Evolutionary conservation across 2,888 invertebrate species (phyloP).

Genomic region (Schrankia costaestrigalis): DNA sequence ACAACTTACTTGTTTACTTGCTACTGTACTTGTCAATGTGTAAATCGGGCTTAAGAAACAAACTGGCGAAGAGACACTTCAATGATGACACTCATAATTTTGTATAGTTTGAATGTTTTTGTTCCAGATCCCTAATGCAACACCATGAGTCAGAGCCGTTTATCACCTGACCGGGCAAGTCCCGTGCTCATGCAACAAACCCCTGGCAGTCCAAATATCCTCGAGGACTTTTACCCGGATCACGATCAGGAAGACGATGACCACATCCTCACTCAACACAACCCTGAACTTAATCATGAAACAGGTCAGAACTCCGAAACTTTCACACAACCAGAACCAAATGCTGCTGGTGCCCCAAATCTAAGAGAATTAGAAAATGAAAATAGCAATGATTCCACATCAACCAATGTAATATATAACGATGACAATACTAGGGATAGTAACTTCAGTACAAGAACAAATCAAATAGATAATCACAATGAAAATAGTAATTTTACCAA

Average conservation of each 20-base stretch:
- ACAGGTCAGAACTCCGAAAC: slow-evolving; percentile 7
- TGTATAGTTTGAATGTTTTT: too few relatives aligned
- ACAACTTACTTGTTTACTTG: too few relatives aligned
- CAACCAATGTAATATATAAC: neutral
- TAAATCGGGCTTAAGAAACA: too few relatives aligned
- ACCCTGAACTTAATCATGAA: neutral
- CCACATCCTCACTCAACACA: neutral
- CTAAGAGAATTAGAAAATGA: neutral
- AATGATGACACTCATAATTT: too few relatives aligned
- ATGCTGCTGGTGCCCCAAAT: neutral
- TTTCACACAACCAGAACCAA: slow-evolving; percentile 1
- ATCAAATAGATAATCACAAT: neutral
- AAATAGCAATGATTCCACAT: slow-evolving; percentile 8
- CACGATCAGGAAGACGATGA: neutral
- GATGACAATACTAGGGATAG: slow-evolving; percentile 2
- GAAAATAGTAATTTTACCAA: slow-evolving; percentile 3
- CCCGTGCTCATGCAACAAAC: slow-evolving; percentile 27
- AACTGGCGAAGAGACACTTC: too few relatives aligned
- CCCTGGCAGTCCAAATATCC: slow-evolving; percentile 34
- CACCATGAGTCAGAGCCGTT: slow-evolving; percentile 17
- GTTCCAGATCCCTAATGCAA: slow-evolving; percentile 17
- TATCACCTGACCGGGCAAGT: slow-evolving; percentile 19
- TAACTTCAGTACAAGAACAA: slow-evolving; percentile 2
- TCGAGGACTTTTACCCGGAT: slow-evolving; percentile 9
- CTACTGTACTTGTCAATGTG: too few relatives aligned